Percentiles rank a stretch among this genome's conserved stretches.
Conservation (phyloP, 2,113 vertebrate genomes). For the Onychostoma macrolepis region DNA sequence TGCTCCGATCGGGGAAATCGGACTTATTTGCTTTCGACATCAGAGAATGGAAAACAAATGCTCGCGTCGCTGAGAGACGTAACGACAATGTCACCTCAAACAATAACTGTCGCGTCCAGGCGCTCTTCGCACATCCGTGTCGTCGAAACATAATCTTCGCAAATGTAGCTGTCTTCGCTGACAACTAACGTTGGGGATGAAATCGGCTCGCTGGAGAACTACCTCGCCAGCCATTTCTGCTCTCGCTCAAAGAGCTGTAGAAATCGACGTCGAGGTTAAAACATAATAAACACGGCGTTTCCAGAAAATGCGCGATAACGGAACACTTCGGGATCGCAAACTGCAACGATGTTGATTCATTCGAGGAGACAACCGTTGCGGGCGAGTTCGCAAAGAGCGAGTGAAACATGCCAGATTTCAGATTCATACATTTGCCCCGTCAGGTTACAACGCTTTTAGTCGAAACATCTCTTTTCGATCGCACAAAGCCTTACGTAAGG, state of each 20-base stretch:
- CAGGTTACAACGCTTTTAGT: background rate
- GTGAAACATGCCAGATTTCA: background rate
- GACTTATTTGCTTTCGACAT: background rate
- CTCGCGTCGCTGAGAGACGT: background rate
- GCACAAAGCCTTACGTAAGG: constrained; percentile 60
- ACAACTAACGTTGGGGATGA: background rate
- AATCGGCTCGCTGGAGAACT: constrained; percentile 35
- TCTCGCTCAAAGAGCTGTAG: background rate
- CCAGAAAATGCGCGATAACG: constrained; percentile 11
- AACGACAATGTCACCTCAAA: constrained; percentile 50
- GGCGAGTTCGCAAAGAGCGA: background rate
- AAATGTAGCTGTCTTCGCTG: background rate
- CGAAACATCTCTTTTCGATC: constrained; percentile 32
- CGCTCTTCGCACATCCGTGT: background rate
- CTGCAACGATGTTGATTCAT: constrained; percentile 25
- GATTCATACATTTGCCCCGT: background rate
- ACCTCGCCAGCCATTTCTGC: constrained; percentile 48
- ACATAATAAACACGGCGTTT: constrained; percentile 4
- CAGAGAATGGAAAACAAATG: background rate
- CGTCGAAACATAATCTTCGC: background rate
- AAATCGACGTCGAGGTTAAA: constrained; percentile 17
- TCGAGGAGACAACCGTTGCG: background rate
- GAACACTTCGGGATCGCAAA: constrained; percentile 1
- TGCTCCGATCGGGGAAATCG: background rate
- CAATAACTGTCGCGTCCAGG: constrained; percentile 10